Percentiles rank a stretch among this genome's conserved stretches.
Conservation (phyloP, 2,113 vertebrate species). For the Larimichthys polyactis region DNA sequence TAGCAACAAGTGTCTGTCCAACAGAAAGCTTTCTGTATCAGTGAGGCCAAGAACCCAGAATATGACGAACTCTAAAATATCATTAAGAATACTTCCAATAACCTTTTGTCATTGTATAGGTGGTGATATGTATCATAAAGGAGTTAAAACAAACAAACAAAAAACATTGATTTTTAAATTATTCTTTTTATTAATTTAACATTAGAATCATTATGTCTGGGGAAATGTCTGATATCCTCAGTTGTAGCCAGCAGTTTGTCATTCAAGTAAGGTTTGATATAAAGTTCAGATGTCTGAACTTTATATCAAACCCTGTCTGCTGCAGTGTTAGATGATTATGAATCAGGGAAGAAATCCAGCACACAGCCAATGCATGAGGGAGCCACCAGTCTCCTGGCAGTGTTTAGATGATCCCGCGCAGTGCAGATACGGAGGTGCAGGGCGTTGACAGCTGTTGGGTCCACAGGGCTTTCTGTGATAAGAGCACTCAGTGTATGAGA, state of each 20-base stretch:
- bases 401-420: conserved; percentile 22
- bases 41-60: too few species aligned
- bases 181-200: too few species aligned
- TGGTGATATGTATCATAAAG: too few species aligned
- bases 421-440: conserved; percentile 23
- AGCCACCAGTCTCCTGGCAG: conserved; percentile 14
- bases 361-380: neutral
- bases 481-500: conserved; percentile 40
- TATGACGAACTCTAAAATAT: too few species aligned
- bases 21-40: too few species aligned
- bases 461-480: conserved; percentile 48
- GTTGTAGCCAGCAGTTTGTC: neutral
- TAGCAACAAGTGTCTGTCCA: too few species aligned
- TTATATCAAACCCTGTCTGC: neutral
- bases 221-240: neutral
- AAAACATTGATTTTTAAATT: too few species aligned
- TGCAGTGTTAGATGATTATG: neutral
- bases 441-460: conserved; percentile 40
- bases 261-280: neutral
- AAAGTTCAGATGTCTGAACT: conserved; percentile 1
- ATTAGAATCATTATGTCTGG: too few species aligned
- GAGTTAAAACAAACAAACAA: too few species aligned
- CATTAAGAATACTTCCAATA: too few species aligned
- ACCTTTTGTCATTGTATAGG: too few species aligned
- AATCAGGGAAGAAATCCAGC: neutral